phyloP scores from a whole-genome alignment of 2,888 invertebrate species.

The Pharmacophagus antenor region DNA sequence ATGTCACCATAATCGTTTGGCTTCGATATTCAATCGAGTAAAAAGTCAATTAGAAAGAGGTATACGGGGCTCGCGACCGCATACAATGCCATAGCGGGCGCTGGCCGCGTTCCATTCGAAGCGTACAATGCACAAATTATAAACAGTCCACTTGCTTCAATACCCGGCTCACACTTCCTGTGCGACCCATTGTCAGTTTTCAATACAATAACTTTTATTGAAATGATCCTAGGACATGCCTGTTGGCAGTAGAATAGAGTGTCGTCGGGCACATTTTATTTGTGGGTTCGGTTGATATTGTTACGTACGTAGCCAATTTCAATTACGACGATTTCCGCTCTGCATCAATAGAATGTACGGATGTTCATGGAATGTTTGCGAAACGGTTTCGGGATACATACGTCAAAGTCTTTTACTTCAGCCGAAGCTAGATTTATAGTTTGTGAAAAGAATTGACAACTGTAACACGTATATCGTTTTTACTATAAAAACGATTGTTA shows the following conservation, averaged over 20 bases:
- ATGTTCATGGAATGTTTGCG: slow-evolving; percentile 56
- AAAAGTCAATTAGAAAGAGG: slow-evolving; percentile 71
- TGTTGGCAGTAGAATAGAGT: slow-evolving; percentile 60
- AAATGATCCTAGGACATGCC: slow-evolving; percentile 72
- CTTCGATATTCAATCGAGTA: slow-evolving; percentile 50
- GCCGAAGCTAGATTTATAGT: slow-evolving; percentile 62
- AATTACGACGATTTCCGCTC: slow-evolving; percentile 71
- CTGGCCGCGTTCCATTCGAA: slow-evolving; percentile 67
- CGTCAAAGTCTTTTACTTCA: slow-evolving; percentile 43
- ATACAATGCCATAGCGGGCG: slow-evolving; percentile 56
- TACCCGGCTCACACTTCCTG: slow-evolving; percentile 76
- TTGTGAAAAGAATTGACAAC: slow-evolving; percentile 30
- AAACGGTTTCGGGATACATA: slow-evolving; percentile 50
- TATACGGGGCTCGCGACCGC: slow-evolving; percentile 51
- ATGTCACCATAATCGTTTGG: slow-evolving; percentile 40
- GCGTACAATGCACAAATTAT: slow-evolving; percentile 77
- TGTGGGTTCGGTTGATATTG: slow-evolving; percentile 67
- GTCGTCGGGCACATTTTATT: slow-evolving; percentile 57
- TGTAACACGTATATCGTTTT: slow-evolving; percentile 2
- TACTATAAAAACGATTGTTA: background rate
- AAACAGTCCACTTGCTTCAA: slow-evolving; percentile 79
- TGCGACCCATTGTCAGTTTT: slow-evolving; percentile 71
- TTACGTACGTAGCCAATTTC: slow-evolving; percentile 62
- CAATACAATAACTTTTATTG: slow-evolving; percentile 80
- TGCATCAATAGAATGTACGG: slow-evolving; percentile 60